These are phyloP conservation scores for Casuarius casuarius DNA, from an alignment of 2,113 vertebrate species.

Conservation along the genomic window DNA sequence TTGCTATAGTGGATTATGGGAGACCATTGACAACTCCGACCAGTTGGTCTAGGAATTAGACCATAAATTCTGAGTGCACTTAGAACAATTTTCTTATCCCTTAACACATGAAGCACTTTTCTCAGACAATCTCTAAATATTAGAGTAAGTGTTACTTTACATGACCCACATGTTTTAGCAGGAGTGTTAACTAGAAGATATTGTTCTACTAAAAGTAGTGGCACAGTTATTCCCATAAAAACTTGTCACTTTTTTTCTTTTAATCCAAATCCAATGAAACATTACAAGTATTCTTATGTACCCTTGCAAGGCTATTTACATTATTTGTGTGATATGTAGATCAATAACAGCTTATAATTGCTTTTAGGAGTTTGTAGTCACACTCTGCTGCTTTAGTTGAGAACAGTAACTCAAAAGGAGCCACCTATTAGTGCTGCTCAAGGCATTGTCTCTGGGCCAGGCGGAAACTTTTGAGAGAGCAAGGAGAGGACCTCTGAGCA, in stretches of 20 bases:
- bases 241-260: neutral
- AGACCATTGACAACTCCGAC: conserved; percentile 28
- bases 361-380: neutral
- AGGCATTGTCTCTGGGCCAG: neutral
- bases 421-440: neutral
- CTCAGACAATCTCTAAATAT: conserved; percentile 8
- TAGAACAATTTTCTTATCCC: conserved; percentile 26
- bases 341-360: neutral
- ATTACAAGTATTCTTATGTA: neutral
- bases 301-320: neutral
- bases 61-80: conserved; percentile 36
- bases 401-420: neutral
- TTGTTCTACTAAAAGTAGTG: neutral
- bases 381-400: neutral
- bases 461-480: neutral
- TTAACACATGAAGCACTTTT: conserved; percentile 20
- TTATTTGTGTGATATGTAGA: neutral
- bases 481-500: neutral
- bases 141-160: conserved; percentile 47
- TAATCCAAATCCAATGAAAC: neutral
- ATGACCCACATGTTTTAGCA: conserved; percentile 21
- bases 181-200: neutral
- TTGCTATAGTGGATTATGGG: neutral
- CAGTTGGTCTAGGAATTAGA: conserved; percentile 33
- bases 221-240: conserved; percentile 1